These are phyloP conservation scores for Podocnemis expansa DNA, from an alignment of 2,113 vertebrate species.

Conservation along the genomic window DNA sequence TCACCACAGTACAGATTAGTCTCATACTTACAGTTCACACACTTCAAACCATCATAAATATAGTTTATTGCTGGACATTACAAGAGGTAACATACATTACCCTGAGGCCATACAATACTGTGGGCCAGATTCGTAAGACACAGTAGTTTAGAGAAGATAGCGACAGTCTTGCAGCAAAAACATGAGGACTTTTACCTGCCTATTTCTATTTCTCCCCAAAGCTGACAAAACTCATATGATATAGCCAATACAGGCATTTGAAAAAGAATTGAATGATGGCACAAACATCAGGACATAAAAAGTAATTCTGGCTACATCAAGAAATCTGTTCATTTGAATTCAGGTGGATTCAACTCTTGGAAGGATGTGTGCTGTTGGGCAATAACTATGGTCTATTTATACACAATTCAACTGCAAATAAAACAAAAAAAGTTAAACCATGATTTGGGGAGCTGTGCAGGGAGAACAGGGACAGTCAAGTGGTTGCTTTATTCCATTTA, in stretches of 20 bases:
- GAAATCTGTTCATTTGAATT: neutral
- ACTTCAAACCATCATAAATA: neutral
- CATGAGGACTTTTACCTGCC: neutral
- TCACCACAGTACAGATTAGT: neutral
- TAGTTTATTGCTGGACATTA: neutral
- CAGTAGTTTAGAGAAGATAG: neutral
- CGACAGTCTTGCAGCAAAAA: neutral
- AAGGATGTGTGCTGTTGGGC: neutral
- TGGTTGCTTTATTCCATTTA: neutral
- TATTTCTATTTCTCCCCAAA: neutral
- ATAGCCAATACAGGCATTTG: neutral
- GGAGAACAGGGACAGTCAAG: too few species aligned
- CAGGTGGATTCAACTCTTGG: neutral
- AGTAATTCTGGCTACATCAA: neutral
- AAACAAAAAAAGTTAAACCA: neutral
- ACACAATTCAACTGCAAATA: neutral
- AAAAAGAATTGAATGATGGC: neutral
- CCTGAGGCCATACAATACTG: neutral
- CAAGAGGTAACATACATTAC: neutral
- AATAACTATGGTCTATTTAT: neutral
- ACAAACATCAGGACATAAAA: neutral
- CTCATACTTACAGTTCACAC: neutral
- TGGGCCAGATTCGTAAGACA: neutral
- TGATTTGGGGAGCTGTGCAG: neutral
- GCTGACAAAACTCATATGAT: neutral